A percentile compares a stretch with the other conserved stretches of the same genome.
Evolutionary conservation across 1,140 invertebrate genomes (phyloP).

Genomic region (Drosophila mayri): DNA sequence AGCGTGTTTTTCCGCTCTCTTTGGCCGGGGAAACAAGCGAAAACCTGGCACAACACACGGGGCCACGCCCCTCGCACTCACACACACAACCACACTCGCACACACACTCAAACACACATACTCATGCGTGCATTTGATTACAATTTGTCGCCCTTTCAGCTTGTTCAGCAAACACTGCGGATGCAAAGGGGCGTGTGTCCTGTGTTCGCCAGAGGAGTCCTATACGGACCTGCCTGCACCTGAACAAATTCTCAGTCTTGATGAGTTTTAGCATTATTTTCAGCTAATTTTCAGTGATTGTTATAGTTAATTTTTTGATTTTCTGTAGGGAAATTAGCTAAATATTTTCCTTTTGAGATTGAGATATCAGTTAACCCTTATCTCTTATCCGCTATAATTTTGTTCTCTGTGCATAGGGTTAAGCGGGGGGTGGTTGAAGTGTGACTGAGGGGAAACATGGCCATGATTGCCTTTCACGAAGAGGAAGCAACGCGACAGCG

Average conservation of each 20-base stretch:
- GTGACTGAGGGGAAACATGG: slow-evolving; percentile 14
- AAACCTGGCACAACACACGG: slow-evolving; percentile 12
- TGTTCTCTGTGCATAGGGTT: slow-evolving; percentile 6
- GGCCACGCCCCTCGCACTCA: slow-evolving; percentile 48
- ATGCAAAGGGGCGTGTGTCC: slow-evolving; percentile 20
- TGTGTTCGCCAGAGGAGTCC: slow-evolving; percentile 2
- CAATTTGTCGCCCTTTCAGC: slow-evolving; percentile 63
- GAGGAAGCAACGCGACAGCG: slow-evolving; percentile 39
- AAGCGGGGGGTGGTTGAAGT: background rate
- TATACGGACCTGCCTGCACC: background rate
- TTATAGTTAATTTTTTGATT: background rate
- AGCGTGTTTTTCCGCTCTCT: slow-evolving; percentile 41
- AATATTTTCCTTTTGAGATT: background rate
- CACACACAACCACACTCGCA: slow-evolving; percentile 10
- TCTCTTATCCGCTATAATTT: background rate
- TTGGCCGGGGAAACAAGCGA: slow-evolving; percentile 30
- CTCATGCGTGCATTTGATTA: slow-evolving; percentile 67
- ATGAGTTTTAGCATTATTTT: background rate
- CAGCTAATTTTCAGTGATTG: background rate
- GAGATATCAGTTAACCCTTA: too few relatives aligned
- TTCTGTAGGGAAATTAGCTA: too few relatives aligned
- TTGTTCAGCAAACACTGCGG: slow-evolving; percentile 50
- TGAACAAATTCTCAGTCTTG: background rate
- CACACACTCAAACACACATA: slow-evolving; percentile 9
- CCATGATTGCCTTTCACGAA: slow-evolving; percentile 64